phyloP scores from a whole-genome alignment of 2,113 vertebrate species.

The chimpanzee (Pan troglodytes) region DNA sequence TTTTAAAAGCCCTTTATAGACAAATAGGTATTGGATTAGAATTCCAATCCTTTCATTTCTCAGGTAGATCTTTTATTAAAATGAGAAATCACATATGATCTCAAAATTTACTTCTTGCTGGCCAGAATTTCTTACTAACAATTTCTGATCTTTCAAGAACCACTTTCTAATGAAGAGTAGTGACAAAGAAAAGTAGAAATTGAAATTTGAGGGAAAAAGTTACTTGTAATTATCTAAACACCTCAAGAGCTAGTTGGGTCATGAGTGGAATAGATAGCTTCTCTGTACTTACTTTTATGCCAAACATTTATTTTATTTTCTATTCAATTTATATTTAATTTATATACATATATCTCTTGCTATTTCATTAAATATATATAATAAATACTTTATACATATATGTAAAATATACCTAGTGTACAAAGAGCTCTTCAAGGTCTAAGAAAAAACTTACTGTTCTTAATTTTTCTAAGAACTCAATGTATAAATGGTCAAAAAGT shows the following conservation, averaged over 20 bases:
- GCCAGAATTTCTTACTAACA: not conserved
- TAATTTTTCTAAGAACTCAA: not conserved
- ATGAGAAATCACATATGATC: not conserved
- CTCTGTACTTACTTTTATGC: not conserved
- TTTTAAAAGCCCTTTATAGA: not conserved
- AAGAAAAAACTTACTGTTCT: not conserved
- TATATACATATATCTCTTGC: no score
- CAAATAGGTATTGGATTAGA: not conserved
- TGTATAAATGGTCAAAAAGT: not conserved
- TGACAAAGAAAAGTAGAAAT: not conserved
- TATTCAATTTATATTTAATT: not conserved
- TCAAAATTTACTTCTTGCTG: not conserved
- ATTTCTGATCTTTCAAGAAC: not conserved
- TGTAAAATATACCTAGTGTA: not conserved
- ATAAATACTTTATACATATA: no score
- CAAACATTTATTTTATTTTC: not conserved
- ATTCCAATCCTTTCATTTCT: not conserved
- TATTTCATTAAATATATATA: no score
- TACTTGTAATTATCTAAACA: not conserved
- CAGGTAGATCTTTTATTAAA: not conserved
- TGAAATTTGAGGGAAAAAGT: not conserved
- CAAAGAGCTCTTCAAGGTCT: not conserved
- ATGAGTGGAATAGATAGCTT: not conserved
- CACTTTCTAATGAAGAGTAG: not conserved
- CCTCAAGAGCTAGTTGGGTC: not conserved